A percentile compares a stretch with the other conserved stretches of the same genome.
phyloP scores from a whole-genome alignment of 2,888 invertebrate genomes.

The Drosophila paracracens region DNA sequence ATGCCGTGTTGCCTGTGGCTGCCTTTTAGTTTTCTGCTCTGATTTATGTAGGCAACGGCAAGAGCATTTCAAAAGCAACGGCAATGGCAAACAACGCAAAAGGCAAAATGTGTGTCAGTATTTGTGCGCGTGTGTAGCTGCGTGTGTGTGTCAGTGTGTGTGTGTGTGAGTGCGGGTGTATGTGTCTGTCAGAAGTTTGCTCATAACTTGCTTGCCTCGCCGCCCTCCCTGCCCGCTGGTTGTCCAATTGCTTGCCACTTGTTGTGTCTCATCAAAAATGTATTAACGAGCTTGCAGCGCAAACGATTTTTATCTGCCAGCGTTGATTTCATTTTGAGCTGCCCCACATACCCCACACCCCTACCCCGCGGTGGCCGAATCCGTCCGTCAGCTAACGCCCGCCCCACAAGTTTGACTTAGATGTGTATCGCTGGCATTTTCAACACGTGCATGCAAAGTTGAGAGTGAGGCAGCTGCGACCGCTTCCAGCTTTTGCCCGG shows the following conservation, averaged over 20 bases:
- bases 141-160: background rate
- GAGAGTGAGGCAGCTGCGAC: constrained; percentile 56
- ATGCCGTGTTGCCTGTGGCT: constrained; percentile 51
- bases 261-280: constrained; percentile 83
- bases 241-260: constrained; percentile 72
- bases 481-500: constrained; percentile 39
- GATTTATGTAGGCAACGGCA: constrained; percentile 59
- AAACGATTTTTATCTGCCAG: constrained; percentile 79
- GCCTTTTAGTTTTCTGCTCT: constrained; percentile 70
- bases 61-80: constrained; percentile 74
- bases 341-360: constrained; percentile 41
- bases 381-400: background rate
- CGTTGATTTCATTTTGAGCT: constrained; percentile 81
- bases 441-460: constrained; percentile 79
- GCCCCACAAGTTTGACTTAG: constrained; percentile 65
- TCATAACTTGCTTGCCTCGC: constrained; percentile 68
- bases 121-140: constrained; percentile 15
- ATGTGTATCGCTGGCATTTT: constrained; percentile 73
- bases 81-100: constrained; percentile 47
- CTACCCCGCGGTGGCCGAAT: background rate
- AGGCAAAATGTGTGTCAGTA: constrained; percentile 60
- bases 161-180: background rate
- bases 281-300: constrained; percentile 82
- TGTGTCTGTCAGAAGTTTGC: constrained; percentile 58
- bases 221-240: constrained; percentile 32